phyloP scores from a whole-genome alignment of 1,140 invertebrate genomes.

The Melitaea cinxia region DNA sequence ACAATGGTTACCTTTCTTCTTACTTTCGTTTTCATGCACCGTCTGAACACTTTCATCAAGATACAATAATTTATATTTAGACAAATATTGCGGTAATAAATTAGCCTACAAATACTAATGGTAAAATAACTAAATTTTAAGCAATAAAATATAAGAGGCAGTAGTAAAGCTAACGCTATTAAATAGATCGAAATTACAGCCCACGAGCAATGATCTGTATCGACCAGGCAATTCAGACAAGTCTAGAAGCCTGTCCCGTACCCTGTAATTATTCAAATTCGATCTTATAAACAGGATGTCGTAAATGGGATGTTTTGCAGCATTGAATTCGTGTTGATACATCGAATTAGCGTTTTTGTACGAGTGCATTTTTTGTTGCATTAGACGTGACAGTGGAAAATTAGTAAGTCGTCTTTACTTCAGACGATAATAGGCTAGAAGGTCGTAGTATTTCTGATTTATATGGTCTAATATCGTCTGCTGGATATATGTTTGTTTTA shows the following conservation, averaged over 20 bases:
- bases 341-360: slow-evolving; percentile 38
- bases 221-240: slow-evolving; percentile 37
- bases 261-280: slow-evolving; percentile 63
- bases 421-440: not conserved
- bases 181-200: slow-evolving; percentile 34
- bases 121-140: slow-evolving; percentile 2
- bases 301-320: slow-evolving; percentile 50
- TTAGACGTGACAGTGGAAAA: slow-evolving; percentile 29
- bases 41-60: slow-evolving; percentile 19
- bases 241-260: slow-evolving; percentile 44
- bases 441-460: not conserved
- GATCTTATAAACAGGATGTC: slow-evolving; percentile 64
- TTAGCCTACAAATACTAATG: not conserved
- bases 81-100: not conserved
- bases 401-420: slow-evolving; percentile 18
- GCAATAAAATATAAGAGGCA: slow-evolving; percentile 8
- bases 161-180: slow-evolving; percentile 1
- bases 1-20: slow-evolving; percentile 29
- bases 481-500: not conserved
- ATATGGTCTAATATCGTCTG: slow-evolving; percentile 6
- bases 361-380: slow-evolving; percentile 30
- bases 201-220: slow-evolving; percentile 28
- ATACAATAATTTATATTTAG: not conserved
- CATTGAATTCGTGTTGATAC: slow-evolving; percentile 41
- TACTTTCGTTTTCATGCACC: slow-evolving; percentile 36